phyloP scores from a whole-genome alignment of 1,140 invertebrate species.

The Lutraria rhynchaena region DNA sequence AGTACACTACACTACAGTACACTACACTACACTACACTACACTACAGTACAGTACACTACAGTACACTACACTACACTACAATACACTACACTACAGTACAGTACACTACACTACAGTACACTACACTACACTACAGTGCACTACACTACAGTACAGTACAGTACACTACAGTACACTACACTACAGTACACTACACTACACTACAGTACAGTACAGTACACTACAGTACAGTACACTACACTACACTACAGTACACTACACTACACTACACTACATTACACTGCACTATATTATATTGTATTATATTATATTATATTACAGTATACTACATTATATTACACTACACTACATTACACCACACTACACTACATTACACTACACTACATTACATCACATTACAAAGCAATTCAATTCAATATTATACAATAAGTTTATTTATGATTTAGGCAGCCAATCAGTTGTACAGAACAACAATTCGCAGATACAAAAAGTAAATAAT shows the following conservation, averaged over 20 bases:
- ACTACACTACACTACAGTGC: conserved; percentile 36
- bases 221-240: conserved; percentile 31
- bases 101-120: conserved; percentile 19
- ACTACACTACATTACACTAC: no score
- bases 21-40: conserved; percentile 38
- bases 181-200: conserved; percentile 28
- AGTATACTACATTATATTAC: no score
- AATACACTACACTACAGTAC: conserved; percentile 23
- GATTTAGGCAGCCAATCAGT: no score
- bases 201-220: conserved; percentile 39
- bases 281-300: no score
- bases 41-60: conserved; percentile 46
- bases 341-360: no score
- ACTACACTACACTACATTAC: not conserved
- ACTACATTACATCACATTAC: no score
- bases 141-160: conserved; percentile 34
- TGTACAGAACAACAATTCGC: no score
- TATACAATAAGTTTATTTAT: no score
- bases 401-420: no score
- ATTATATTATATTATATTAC: no score
- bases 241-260: conserved; percentile 19
- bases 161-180: conserved; percentile 33
- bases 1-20: not conserved
- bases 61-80: conserved; percentile 24
- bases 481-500: no score